A percentile compares a stretch with the other conserved stretches of the same genome.
Conservation (phyloP, 2,888 invertebrate species). For the Campoletis raptor region DNA sequence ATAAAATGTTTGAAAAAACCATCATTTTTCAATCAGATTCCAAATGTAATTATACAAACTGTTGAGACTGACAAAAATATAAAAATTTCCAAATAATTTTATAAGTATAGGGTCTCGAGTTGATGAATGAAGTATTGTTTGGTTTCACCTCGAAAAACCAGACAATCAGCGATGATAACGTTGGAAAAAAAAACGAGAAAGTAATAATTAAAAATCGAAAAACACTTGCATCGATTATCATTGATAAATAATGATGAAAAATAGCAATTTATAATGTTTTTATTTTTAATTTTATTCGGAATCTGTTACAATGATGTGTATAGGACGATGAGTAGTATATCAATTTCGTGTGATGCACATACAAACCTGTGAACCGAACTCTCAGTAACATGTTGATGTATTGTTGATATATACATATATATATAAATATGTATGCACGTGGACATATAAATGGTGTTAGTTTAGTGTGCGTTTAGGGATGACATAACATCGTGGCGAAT, state of each 20-base stretch:
- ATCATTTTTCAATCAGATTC: neutral
- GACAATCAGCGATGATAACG: neutral
- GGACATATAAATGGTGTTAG: neutral
- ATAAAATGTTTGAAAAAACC: neutral
- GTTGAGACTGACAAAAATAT: neutral
- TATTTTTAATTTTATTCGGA: neutral
- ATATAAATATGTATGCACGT: neutral
- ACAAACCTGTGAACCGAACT: slow-evolving; percentile 61
- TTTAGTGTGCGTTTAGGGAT: slow-evolving; percentile 53
- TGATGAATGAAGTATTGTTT: neutral
- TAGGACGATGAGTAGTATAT: slow-evolving; percentile 15
- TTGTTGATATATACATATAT: slow-evolving; percentile 26
- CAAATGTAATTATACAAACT: neutral
- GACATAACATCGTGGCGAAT: slow-evolving; percentile 70
- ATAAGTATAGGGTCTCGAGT: neutral
- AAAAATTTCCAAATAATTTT: neutral
- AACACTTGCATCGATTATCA: slow-evolving; percentile 1
- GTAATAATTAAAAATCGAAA: neutral
- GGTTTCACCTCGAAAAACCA: neutral
- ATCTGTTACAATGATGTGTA: slow-evolving; percentile 1
- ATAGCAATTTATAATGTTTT: neutral
- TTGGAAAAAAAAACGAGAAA: neutral
- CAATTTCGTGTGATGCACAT: slow-evolving; percentile 46
- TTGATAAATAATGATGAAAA: slow-evolving; percentile 5
- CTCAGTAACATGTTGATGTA: slow-evolving; percentile 51